Evolutionary conservation across 30 jellyfish, hydroid and myxozoan genomes (phyloP).

Genomic region (Rhopilema esculentum): DNA sequence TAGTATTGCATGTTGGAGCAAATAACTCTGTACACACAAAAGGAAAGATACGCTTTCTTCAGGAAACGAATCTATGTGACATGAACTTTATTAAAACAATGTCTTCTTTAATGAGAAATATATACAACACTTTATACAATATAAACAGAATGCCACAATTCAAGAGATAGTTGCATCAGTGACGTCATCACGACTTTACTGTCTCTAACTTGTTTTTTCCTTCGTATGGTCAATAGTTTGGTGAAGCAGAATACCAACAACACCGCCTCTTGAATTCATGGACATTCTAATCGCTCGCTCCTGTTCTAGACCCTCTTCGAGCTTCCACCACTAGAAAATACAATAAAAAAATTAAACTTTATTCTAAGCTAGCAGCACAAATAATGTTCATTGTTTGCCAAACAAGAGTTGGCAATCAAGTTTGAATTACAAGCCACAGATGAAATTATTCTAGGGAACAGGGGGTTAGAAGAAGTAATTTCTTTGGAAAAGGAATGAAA

Average conservation of each 20-base stretch:
- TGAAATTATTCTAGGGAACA: too few species aligned
- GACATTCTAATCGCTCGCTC: slow-evolving; percentile 87
- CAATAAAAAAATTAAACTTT: neutral
- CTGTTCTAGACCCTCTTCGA: slow-evolving; percentile 95
- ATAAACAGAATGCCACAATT: neutral
- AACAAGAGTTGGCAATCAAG: too few species aligned
- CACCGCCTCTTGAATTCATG: slow-evolving; percentile 81
- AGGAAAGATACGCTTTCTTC: too few species aligned
- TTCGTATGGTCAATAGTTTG: slow-evolving; percentile 88
- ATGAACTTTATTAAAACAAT: neutral
- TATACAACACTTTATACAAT: neutral
- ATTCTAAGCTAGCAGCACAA: neutral
- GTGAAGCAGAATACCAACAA: slow-evolving; percentile 83
- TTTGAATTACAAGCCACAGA: too few species aligned
- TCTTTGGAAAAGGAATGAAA: too few species aligned
- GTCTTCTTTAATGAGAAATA: neutral
- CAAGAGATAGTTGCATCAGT: neutral
- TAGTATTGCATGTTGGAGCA: too few species aligned
- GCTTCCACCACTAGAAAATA: slow-evolving; percentile 91
- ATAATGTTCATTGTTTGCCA: too few species aligned
- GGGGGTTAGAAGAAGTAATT: too few species aligned
- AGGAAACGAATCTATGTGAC: neutral
- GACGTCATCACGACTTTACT: neutral
- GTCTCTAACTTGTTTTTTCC: neutral
- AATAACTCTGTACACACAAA: too few species aligned